A percentile compares a stretch with the other conserved stretches of the same genome.
phyloP scores from a whole-genome alignment of 2,797 vertebrate genomes.

The Prionace glauca region DNA sequence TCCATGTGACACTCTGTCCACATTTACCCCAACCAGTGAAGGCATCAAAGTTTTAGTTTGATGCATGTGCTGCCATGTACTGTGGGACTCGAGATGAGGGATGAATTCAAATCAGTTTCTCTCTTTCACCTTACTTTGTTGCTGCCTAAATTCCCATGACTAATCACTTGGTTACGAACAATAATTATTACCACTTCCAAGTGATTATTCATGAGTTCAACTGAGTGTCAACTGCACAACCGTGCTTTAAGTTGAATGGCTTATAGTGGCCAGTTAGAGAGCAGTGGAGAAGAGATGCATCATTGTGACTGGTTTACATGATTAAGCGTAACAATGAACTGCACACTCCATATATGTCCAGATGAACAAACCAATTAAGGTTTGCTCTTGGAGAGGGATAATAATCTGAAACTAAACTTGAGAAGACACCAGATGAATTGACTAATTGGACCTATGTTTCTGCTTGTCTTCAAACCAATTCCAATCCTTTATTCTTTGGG shows the following conservation, averaged over 20 bases:
- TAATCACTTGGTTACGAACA: conserved; percentile 32
- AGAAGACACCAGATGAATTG: not conserved
- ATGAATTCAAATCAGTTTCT: conserved; percentile 30
- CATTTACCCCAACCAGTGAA: not conserved
- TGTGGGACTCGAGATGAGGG: not conserved
- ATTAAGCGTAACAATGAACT: not conserved
- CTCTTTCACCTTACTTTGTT: conserved; percentile 36
- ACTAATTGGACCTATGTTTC: not conserved
- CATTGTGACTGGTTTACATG: not conserved
- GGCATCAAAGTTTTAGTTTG: not conserved
- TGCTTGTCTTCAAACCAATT: not conserved
- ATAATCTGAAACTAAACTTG: not conserved
- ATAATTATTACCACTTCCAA: conserved; percentile 26
- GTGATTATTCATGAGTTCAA: conserved; percentile 25
- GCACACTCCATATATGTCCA: not conserved
- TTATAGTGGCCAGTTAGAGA: not conserved
- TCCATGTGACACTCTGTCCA: not conserved
- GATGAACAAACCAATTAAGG: conserved; percentile 11
- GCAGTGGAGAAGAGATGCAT: not conserved
- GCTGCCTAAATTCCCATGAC: conserved; percentile 29
- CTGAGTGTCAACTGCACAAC: conserved; percentile 22
- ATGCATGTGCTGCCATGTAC: not conserved
- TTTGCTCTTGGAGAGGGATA: not conserved
- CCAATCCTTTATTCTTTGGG: not conserved
- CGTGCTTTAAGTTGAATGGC: conserved; percentile 6